phyloP scores from a whole-genome alignment of 35 echinoderm and acorn worm genomes.

The Apostichopus parvimensis region DNA sequence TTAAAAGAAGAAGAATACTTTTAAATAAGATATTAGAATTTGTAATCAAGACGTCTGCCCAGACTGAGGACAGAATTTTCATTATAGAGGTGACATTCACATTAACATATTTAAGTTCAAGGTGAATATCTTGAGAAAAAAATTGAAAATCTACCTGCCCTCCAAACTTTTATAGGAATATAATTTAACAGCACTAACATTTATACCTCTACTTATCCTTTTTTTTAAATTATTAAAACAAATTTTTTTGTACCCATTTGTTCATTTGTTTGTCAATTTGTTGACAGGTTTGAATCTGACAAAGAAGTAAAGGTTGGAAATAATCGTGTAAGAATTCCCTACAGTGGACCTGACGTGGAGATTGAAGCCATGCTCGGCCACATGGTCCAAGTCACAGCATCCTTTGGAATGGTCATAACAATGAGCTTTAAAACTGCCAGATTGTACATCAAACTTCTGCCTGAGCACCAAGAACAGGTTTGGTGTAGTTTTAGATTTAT shows the following conservation, averaged over 20 bases:
- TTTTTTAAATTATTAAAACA: not conserved
- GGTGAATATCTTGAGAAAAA: not conserved
- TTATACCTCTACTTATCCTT: not conserved
- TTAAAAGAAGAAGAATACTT: too few relatives aligned
- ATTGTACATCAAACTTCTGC: not conserved
- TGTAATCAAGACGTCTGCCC: too few relatives aligned
- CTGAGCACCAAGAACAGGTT: not conserved
- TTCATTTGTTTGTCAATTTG: too few relatives aligned
- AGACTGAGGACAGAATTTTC: not conserved
- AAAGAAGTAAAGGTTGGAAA: not conserved
- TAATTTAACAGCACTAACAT: not conserved
- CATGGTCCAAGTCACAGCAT: not conserved
- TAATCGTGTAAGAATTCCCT: not conserved
- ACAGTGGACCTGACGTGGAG: not conserved
- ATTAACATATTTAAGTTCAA: not conserved
- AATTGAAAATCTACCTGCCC: not conserved
- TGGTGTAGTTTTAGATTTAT: too few relatives aligned
- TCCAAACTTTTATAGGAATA: not conserved
- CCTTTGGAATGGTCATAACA: slow-evolving; percentile 18
- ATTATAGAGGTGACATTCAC: not conserved
- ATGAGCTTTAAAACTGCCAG: slow-evolving; percentile 21
- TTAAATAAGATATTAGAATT: too few relatives aligned
- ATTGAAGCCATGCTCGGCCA: slow-evolving; percentile 10
- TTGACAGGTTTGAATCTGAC: not conserved
- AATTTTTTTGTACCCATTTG: too few relatives aligned